These are phyloP conservation scores for Agonopterix alstromeriana DNA, from an alignment of 2,888 invertebrate genomes.

Conservation along the genomic window DNA sequence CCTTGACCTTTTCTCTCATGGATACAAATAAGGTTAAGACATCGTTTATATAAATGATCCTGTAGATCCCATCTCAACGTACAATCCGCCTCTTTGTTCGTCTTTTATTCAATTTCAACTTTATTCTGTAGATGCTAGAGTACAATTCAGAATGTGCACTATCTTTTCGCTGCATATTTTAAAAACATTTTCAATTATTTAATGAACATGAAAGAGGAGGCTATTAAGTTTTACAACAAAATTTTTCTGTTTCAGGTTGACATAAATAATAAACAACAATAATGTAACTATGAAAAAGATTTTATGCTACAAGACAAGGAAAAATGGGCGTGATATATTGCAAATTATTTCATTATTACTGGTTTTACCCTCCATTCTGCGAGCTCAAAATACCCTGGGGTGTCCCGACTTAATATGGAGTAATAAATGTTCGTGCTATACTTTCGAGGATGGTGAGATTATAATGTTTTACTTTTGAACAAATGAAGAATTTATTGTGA, in stretches of 20 bases:
- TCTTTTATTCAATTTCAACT: no score
- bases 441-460: conserved; percentile 88
- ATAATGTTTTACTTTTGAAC: background rate
- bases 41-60: no score
- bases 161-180: no score
- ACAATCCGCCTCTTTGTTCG: background rate
- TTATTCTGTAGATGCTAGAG: no score
- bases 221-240: no score
- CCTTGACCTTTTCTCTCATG: no score
- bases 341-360: conserved; percentile 62
- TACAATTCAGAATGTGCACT: no score
- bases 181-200: no score
- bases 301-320: conserved; percentile 50
- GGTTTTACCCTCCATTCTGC: conserved; percentile 60
- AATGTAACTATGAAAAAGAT: conserved; percentile 71
- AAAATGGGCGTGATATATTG: conserved; percentile 54
- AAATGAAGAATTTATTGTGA: no score
- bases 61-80: no score
- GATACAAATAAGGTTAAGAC: no score
- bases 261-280: conserved; percentile 49
- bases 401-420: conserved; percentile 85
- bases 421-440: conserved; percentile 92
- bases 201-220: no score
- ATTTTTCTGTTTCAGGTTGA: conserved; percentile 45
- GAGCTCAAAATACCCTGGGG: conserved; percentile 71